phyloP scores from a whole-genome alignment of 30 jellyfish, hydroid and myxozoan genomes.

The Rhopilema esculentum region DNA sequence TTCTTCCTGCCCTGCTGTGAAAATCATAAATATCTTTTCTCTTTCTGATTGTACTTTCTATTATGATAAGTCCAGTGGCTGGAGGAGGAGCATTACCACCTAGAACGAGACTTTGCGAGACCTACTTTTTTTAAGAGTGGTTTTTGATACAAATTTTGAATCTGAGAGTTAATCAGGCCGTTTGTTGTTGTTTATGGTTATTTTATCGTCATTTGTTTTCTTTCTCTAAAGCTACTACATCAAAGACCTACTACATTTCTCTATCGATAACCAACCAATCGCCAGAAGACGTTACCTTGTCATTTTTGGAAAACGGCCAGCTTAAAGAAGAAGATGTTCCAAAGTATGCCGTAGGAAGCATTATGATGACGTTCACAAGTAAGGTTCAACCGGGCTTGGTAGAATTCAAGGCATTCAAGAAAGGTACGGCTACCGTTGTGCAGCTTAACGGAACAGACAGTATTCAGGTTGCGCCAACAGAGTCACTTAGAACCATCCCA shows the following conservation, averaged over 20 bases:
- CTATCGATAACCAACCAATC: conserved; percentile 24
- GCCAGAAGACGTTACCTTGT: conserved; percentile 27
- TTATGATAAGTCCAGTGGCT: not conserved
- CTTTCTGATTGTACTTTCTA: too few relatives aligned
- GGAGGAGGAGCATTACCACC: too few relatives aligned
- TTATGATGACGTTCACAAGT: conserved; percentile 38
- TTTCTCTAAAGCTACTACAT: not conserved
- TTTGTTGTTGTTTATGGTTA: not conserved
- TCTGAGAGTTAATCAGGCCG: too few relatives aligned
- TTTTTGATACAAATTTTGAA: too few relatives aligned
- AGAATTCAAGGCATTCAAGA: conserved; percentile 52
- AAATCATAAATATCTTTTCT: not conserved
- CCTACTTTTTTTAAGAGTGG: too few relatives aligned
- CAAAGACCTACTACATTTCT: conserved; percentile 47
- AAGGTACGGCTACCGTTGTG: conserved; percentile 51
- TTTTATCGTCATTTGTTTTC: not conserved
- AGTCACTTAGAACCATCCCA: conserved; percentile 13
- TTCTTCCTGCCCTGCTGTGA: not conserved
- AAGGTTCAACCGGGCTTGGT: conserved; percentile 47
- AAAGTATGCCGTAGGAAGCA: conserved; percentile 10
- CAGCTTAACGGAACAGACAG: conserved; percentile 56
- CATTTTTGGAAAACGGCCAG: conserved; percentile 34
- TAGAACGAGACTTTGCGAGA: too few relatives aligned
- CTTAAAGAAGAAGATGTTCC: conserved; percentile 40
- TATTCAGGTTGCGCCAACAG: conserved; percentile 47